phyloP scores from a whole-genome alignment of 2,797 vertebrate genomes.

The Lagodon rhomboides region DNA sequence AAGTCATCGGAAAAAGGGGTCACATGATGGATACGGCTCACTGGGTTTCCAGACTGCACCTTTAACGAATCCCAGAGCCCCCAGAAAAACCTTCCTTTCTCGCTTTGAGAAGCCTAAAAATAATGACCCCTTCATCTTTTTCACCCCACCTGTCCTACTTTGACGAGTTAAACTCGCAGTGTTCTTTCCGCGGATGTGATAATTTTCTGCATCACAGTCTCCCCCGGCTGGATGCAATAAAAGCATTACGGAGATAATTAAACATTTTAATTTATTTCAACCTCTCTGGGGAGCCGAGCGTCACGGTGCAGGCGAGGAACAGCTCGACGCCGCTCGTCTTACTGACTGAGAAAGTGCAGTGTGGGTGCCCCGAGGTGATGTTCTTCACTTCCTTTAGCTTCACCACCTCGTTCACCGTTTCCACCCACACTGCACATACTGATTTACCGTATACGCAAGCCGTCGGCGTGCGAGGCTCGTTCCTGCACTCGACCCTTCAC shows the following conservation, averaged over 20 bases:
- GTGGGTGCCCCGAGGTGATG: background rate
- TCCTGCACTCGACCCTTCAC: background rate
- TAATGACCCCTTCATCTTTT: background rate
- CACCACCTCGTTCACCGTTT: background rate
- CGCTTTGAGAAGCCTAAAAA: background rate
- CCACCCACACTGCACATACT: slow-evolving; percentile 14
- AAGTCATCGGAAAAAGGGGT: background rate
- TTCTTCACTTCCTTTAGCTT: background rate
- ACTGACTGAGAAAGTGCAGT: slow-evolving; percentile 4
- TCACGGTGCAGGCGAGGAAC: background rate
- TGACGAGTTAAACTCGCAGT: background rate
- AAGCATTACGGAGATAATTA: slow-evolving; percentile 38
- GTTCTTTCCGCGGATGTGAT: slow-evolving; percentile 5
- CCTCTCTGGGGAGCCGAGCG: slow-evolving; percentile 16
- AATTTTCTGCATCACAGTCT: slow-evolving; percentile 8
- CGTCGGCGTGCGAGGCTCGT: background rate
- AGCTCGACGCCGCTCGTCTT: background rate
- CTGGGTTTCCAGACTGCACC: background rate
- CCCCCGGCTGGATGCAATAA: slow-evolving; percentile 12
- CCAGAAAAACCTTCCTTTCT: background rate
- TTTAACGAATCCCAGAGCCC: background rate
- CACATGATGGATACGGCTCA: slow-evolving; percentile 16
- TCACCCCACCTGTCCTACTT: background rate
- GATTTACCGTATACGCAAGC: background rate
- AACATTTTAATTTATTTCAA: slow-evolving; percentile 31